phyloP scores from a whole-genome alignment of 1,140 invertebrate species.

The Whitmania pigra region DNA sequence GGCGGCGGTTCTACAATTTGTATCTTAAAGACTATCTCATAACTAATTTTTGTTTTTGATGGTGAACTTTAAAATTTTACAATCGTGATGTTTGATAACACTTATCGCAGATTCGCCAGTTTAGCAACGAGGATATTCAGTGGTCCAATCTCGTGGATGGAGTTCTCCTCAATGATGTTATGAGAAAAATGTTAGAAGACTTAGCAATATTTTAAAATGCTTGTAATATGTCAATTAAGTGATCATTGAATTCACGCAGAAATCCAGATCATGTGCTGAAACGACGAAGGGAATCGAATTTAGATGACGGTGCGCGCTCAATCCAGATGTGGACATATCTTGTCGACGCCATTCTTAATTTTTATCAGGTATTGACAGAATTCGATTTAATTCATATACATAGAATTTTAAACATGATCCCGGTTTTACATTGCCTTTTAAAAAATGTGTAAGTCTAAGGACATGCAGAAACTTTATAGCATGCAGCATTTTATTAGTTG shows the following conservation, averaged over 20 bases:
- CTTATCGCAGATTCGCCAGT: background rate
- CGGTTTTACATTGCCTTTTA: background rate
- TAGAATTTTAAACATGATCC: background rate
- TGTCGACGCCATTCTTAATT: background rate
- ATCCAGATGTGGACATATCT: background rate
- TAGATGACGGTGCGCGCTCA: background rate
- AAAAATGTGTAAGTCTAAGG: background rate
- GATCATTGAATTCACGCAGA: background rate
- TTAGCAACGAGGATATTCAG: background rate
- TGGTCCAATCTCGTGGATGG: background rate
- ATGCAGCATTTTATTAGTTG: background rate
- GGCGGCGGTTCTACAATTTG: too few relatives aligned
- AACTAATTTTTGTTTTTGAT: too few relatives aligned
- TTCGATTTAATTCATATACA: background rate
- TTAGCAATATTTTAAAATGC: background rate
- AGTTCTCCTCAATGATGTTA: conserved; percentile 1
- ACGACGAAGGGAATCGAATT: background rate
- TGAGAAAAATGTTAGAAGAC: background rate
- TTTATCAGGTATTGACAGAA: conserved; percentile 2
- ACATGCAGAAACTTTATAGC: background rate
- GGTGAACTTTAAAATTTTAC: background rate
- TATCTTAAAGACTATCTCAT: too few relatives aligned
- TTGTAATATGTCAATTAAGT: background rate
- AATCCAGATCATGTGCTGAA: background rate
- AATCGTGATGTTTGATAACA: background rate